Base-by-base conservation (phyloP, 2,888 invertebrate species). In the Bugula neritina region DNA sequence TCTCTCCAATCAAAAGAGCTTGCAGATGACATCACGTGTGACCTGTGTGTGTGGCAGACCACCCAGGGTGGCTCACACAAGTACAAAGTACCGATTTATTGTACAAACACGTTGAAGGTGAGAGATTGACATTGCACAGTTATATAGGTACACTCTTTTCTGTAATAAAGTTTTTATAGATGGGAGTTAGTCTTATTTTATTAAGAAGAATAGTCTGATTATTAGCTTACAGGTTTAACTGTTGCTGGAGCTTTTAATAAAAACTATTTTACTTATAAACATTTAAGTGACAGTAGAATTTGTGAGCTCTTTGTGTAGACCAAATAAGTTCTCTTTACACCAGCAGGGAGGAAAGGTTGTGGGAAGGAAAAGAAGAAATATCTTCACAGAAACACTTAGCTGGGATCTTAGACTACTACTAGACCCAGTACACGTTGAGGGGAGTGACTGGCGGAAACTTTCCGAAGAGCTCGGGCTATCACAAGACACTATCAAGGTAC, bases 1-100 rank as follows among this genome's bases (percentile, higher is more conserved):
- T 31, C 29, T 31, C 63, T 63, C 29, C 29, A 63, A n/a, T 13
- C 31, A 2, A 63, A 63, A 63, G 63, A 63, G 21, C 17, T 2
- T 13, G 17, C 21, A 17, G 25, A 63, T 1, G 63, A 29, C 34
- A 34, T 63, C 5, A 13, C 31, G 3, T 63, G 63, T 63, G 63
- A 63, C 5, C 63, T 63, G 31, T 63, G 63, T 63, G 31, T 27
- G 10, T 63, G 63, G 63, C 63, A 63, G 34, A 34, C 31, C 10
- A 31, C 31, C 5, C n/a, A n/a, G n/a, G 27, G 5, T 13, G 13
- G 31, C 13, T 25, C 63, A 13, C 27, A 2, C 34, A 63, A 63
- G 27, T 63, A 63, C 31, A 63, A 63, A 31, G 10, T 63, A 27
- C 5, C 63, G 3, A 5, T 63, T 27, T 5, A 27, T 63, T 63